Evolutionary conservation across 2,888 invertebrate genomes (phyloP).

Genomic region (Congeria kusceri): DNA sequence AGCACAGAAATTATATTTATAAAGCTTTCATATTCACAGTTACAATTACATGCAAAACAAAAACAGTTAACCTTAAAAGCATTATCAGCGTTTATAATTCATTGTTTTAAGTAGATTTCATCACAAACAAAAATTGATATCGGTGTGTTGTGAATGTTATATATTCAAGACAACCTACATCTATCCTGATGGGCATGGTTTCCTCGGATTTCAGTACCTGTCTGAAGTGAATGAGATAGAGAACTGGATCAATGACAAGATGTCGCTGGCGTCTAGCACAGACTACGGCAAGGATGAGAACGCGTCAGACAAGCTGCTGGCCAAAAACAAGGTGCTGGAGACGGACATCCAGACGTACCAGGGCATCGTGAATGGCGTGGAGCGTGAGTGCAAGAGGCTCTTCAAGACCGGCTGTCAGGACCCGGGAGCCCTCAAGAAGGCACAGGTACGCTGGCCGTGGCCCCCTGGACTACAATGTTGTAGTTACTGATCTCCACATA

Average conservation of each 20-base stretch:
- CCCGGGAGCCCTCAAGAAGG: slow-evolving; percentile 80
- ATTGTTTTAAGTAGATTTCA: no score
- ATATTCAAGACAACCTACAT: no score
- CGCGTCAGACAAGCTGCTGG: slow-evolving; percentile 95
- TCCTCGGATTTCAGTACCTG: slow-evolving; percentile 90
- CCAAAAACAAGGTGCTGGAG: slow-evolving; percentile 95
- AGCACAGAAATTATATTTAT: no score
- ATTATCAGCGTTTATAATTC: no score
- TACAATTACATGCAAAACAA: no score
- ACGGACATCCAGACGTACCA: slow-evolving; percentile 84
- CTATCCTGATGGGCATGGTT: no score
- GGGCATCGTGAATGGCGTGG: slow-evolving; percentile 81
- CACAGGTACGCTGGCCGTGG: slow-evolving; percentile 80
- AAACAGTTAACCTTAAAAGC: no score
- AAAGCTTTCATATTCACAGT: no score
- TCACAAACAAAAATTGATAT: no score
- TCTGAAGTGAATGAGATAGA: slow-evolving; percentile 98
- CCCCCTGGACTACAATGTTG: no score
- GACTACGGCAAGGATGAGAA: slow-evolving; percentile 98
- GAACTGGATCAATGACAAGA: slow-evolving; percentile 98
- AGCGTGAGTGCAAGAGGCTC: slow-evolving; percentile 79
- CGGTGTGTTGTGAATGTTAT: no score
- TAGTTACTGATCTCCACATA: no score
- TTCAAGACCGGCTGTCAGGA: slow-evolving; percentile 93
- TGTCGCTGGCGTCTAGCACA: slow-evolving; percentile 93